A percentile compares a stretch with the other conserved stretches of the same genome.
Conservation (phyloP, 2,113 vertebrate genomes). For the Hippocampus abdominalis region DNA sequence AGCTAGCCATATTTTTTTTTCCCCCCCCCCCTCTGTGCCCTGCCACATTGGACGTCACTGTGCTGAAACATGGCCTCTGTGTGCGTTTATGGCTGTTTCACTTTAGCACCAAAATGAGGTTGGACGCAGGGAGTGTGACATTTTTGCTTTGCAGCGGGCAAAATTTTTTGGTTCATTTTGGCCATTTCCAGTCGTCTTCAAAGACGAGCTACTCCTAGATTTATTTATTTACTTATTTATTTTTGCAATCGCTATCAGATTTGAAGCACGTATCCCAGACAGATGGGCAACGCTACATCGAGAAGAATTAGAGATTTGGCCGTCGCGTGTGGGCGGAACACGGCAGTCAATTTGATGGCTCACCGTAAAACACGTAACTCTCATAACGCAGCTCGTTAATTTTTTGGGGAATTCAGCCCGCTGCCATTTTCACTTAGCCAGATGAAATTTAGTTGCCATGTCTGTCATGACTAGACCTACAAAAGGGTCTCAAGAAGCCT, state of each 20-base stretch:
- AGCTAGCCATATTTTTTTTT: conserved; percentile 45
- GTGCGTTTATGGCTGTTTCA: conserved; percentile 33
- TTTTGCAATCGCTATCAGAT: background rate
- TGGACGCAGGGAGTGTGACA: conserved; percentile 8
- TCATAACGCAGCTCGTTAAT: background rate
- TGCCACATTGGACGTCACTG: conserved; percentile 48
- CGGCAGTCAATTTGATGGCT: background rate
- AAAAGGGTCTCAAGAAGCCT: background rate
- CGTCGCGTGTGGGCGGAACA: background rate
- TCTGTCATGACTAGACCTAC: background rate
- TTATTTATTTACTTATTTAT: background rate
- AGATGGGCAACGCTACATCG: background rate
- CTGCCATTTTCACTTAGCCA: background rate
- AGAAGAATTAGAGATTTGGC: background rate
- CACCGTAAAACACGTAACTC: background rate
- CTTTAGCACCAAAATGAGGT: conserved; percentile 31
- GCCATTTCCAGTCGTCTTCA: background rate
- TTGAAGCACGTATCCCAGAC: background rate
- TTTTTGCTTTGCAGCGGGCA: background rate
- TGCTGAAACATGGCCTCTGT: conserved; percentile 49
- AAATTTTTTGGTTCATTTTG: background rate
- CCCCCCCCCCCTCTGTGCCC: conserved; percentile 25
- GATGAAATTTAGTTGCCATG: background rate
- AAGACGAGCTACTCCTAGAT: background rate
- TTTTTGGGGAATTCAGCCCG: background rate